Evolutionary conservation across 2,797 vertebrate species (phyloP), one percentile per base, ranked within the genome.

Genomic region (Dendrocincla fuliginosa): DNA sequence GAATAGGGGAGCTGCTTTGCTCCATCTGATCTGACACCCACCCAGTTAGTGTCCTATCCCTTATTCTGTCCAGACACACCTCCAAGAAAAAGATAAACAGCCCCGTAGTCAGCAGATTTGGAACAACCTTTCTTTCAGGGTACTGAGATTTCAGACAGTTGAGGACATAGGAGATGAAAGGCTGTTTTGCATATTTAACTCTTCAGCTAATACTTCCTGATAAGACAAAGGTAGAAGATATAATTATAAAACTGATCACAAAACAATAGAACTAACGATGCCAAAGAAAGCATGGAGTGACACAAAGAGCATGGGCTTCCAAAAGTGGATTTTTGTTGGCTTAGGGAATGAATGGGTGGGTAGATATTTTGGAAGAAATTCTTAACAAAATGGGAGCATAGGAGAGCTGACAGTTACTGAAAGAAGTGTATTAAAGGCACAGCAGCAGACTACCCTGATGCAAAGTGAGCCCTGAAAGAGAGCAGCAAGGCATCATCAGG

Each of bases 291-390:
- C 59, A 74, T 4, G 25, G 47, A 74, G 41, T 50, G 44, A 52
- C 52, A 94, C 39, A 94, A 82, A 70, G 33, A 76, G 23, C 61
- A 56, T 10, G 32, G 47, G 35, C 61, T 95, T 90, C 70, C 47
- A 82, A 63, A 89, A 73, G 42, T 32, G 81, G 76, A 50, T 79
- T 93, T 81, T 75, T 68, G n/a, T 88, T 93, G 73, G 76, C 73
- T 88, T 81, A 57, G 0, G 2, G 65, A 90, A 77, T 88, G 33
- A 81, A 71, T 4, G 19, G 79, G 61, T 86, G 76, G 53, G 57
- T 53, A 80, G 49, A 83, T 55, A 47, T 95, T 84, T 39, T 71
- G 57, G 69, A 95, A 91, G 42, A 88, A 84, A 91, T 81, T 81
- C 69, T 75, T 69, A 90, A 91, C 57, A 50, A 93, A 96, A 90